Conservation (phyloP, 2,113 vertebrate genomes). For the Chloebia gouldiae region DNA sequence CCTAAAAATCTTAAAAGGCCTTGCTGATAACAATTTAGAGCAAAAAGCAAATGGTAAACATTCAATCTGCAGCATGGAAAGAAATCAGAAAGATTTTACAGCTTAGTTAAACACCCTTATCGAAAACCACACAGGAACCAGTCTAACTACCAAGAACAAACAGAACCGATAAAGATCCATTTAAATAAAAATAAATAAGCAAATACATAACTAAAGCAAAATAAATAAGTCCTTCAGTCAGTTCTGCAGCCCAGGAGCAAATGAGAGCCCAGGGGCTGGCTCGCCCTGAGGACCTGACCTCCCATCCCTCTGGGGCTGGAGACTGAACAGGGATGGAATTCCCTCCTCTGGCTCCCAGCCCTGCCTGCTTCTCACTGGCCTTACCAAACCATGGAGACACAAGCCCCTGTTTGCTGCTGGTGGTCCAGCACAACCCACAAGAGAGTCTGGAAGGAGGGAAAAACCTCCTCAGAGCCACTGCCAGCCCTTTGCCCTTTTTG, state of each 20-base stretch:
- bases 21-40: background rate
- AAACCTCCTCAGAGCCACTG: accelerated
- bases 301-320: background rate
- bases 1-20: background rate
- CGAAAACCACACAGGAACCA: background rate
- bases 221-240: background rate
- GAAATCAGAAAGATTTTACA: background rate
- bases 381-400: background rate
- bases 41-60: background rate
- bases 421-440: background rate
- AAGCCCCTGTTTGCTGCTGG: accelerated
- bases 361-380: background rate
- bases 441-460: background rate
- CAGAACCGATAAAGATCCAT: background rate
- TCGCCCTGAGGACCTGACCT: background rate
- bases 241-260: background rate
- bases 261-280: background rate
- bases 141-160: background rate
- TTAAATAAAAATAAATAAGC: background rate
- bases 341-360: background rate
- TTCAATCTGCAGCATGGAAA: background rate
- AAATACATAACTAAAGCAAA: background rate
- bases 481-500: background rate
- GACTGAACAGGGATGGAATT: background rate
- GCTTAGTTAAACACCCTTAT: background rate